These are phyloP conservation scores for Manis pentadactyla DNA, from an alignment of 2,797 vertebrate species.

Conservation along the genomic window DNA sequence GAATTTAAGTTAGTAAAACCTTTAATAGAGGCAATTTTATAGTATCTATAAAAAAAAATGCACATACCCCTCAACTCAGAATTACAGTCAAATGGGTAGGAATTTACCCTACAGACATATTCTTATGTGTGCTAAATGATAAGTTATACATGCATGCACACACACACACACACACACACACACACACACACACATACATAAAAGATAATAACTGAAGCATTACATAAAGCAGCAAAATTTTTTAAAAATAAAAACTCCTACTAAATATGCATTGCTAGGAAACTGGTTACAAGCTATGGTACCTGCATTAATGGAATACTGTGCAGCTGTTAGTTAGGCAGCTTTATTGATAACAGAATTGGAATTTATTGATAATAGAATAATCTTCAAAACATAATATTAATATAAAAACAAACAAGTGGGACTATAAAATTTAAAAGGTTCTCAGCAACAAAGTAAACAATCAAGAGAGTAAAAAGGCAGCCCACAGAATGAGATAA, in stretches of 20 bases:
- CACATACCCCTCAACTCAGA: background rate
- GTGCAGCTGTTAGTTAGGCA: background rate
- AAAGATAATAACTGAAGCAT: slow-evolving; percentile 24
- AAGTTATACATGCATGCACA: too few relatives aligned
- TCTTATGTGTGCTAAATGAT: background rate
- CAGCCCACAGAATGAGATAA: background rate
- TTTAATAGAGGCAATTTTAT: slow-evolving; percentile 7
- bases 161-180: too few relatives aligned
- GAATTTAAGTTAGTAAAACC: background rate
- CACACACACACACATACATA: too few relatives aligned
- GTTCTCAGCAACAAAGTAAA: background rate
- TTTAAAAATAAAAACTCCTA: background rate
- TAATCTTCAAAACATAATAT: background rate
- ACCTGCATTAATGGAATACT: background rate
- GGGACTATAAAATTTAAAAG: background rate
- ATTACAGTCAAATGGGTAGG: background rate
- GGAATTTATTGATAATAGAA: background rate
- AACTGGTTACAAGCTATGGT: background rate
- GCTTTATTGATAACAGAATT: background rate
- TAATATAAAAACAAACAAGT: background rate
- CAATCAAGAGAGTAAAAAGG: background rate
- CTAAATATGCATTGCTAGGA: background rate
- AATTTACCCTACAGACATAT: background rate
- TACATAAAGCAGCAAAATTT: slow-evolving; percentile 2
- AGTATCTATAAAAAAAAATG: slow-evolving; percentile 25